These are phyloP conservation scores for Actinia tenebrosa DNA, from an alignment of 64 coral and sea anemone genomes.

Conservation along the genomic window DNA sequence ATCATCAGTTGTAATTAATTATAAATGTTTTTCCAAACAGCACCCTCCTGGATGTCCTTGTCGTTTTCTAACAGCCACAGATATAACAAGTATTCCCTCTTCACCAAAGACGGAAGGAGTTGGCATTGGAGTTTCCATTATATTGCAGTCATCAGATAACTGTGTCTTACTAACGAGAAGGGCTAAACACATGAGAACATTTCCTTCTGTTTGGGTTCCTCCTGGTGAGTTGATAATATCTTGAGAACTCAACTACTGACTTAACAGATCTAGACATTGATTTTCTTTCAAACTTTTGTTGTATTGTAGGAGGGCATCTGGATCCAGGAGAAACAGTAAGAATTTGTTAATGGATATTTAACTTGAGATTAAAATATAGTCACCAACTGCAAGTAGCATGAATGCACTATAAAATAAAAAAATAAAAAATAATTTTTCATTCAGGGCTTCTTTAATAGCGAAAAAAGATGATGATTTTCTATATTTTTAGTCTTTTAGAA, in stretches of 20 bases:
- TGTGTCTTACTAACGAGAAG: constrained; percentile 77
- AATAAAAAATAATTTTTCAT: no score
- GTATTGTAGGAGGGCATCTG: constrained; percentile 62
- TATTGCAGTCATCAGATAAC: constrained; percentile 78
- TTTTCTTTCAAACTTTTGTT: not conserved
- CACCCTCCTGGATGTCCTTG: constrained; percentile 79
- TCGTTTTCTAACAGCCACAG: constrained; percentile 73
- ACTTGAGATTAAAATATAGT: not conserved
- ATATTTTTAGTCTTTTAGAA: no score
- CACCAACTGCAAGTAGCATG: not conserved
- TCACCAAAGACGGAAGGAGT: constrained; percentile 52
- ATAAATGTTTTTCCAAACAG: constrained; percentile 21
- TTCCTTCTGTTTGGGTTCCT: constrained; percentile 89
- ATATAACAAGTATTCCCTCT: constrained; percentile 49
- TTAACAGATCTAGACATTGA: not conserved
- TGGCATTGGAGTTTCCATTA: constrained; percentile 52
- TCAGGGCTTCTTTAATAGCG: no score
- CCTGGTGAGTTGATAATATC: constrained; percentile 57
- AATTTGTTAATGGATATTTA: constrained; percentile 11
- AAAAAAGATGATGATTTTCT: no score
- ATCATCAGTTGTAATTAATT: not conserved
- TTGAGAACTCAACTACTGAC: not conserved
- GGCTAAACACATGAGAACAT: constrained; percentile 78
- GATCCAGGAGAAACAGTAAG: constrained; percentile 82
- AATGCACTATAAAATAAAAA: no score